Evolutionary conservation across 2,113 vertebrate species (phyloP).

Genomic region (Macroglossus sobrinus): DNA sequence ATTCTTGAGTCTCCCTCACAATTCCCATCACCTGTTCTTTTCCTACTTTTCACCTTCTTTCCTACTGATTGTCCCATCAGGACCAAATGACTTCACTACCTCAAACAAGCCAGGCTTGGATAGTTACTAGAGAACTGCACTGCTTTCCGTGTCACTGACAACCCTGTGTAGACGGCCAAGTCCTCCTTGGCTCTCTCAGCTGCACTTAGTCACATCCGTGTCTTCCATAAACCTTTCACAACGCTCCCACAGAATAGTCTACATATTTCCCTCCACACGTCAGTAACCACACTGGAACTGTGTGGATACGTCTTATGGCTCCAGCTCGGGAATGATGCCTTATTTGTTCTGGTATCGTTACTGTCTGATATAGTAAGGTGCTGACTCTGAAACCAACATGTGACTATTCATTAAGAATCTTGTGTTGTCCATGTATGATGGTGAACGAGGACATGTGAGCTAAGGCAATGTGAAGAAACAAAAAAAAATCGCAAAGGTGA

Average conservation of each 20-base stretch:
- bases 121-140: not conserved
- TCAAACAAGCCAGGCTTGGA: not conserved
- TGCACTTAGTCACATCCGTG: fast-evolving
- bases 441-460: not conserved
- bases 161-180: not conserved
- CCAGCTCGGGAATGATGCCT: not conserved
- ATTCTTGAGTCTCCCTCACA: not conserved
- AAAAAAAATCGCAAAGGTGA: not conserved
- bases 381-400: not conserved
- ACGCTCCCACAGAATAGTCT: not conserved
- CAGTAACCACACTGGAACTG: not conserved
- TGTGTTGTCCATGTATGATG: not conserved
- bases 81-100: not conserved
- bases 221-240: not conserved
- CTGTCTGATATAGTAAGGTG: not conserved
- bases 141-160: not conserved
- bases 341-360: not conserved
- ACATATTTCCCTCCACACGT: not conserved
- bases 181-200: not conserved
- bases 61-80: too few species aligned
- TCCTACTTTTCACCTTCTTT: not conserved
- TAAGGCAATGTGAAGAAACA: not conserved
- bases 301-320: not conserved
- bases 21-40: not conserved
- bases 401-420: not conserved